These are phyloP conservation scores for Leptodactylus fallax DNA, from an alignment of 2,797 vertebrate genomes.

Conservation along the genomic window DNA sequence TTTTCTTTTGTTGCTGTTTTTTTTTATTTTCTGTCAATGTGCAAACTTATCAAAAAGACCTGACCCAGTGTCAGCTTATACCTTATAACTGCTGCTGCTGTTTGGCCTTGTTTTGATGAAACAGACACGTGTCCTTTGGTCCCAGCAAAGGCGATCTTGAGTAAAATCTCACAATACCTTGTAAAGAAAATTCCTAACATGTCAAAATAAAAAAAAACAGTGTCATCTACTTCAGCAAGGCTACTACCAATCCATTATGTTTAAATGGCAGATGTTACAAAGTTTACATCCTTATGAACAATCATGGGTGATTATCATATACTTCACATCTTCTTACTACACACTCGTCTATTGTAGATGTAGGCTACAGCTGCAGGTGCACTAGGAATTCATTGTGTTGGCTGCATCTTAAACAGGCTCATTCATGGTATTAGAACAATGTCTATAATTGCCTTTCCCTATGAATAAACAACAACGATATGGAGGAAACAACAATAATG, in stretches of 20 bases:
- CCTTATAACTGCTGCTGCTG: no score
- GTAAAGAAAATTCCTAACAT: no score
- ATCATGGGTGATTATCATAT: constrained; percentile 2
- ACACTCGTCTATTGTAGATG: background rate
- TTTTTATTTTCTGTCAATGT: no score
- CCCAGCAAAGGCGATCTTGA: no score
- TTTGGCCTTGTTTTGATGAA: no score
- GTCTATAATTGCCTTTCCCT: constrained; percentile 19
- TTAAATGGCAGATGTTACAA: constrained; percentile 16
- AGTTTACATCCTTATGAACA: background rate
- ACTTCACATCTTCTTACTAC: constrained; percentile 8
- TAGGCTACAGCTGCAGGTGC: constrained; percentile 29
- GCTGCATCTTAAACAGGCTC: constrained; percentile 1
- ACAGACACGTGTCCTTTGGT: no score
- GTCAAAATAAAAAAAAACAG: background rate
- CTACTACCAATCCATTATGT: background rate
- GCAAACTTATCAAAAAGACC: no score
- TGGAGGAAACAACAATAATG: constrained; percentile 9
- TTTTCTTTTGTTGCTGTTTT: no score
- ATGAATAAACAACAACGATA: constrained; percentile 21
- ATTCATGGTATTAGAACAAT: constrained; percentile 38
- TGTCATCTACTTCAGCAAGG: no score
- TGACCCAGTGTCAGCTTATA: no score
- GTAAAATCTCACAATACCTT: no score
- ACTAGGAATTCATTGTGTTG: constrained; percentile 30